These are phyloP conservation scores for Andinoacara biseriatus DNA, from an alignment of 2,113 vertebrate species.

Conservation along the genomic window DNA sequence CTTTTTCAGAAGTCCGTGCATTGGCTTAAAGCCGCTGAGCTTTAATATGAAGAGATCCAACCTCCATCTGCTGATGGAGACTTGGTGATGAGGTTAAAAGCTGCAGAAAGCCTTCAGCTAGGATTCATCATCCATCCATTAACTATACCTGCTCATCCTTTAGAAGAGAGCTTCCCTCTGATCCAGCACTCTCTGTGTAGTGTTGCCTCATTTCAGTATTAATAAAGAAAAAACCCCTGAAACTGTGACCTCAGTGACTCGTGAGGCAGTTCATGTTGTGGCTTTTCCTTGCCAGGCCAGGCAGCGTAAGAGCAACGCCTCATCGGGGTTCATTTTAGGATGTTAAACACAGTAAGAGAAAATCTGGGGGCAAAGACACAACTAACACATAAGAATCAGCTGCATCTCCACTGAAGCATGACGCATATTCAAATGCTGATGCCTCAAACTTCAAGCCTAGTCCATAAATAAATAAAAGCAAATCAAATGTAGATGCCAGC, in stretches of 20 bases:
- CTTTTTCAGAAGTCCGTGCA: background rate
- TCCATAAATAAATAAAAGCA: background rate
- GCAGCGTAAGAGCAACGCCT: background rate
- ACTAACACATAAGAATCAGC: background rate
- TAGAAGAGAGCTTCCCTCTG: background rate
- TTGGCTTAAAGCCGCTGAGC: background rate
- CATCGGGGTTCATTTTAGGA: rapidly evolving
- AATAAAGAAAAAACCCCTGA: background rate
- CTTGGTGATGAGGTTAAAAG: background rate
- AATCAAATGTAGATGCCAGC: background rate
- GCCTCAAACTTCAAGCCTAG: background rate
- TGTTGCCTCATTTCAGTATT: background rate
- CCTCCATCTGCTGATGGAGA: slow-evolving; percentile 9
- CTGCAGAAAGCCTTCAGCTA: background rate
- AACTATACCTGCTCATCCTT: slow-evolving; percentile 6
- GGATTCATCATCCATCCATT: background rate
- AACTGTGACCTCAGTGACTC: rapidly evolving
- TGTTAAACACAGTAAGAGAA: background rate
- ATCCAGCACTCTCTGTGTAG: background rate
- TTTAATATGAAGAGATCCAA: background rate
- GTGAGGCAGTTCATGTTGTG: rapidly evolving
- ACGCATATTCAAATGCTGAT: background rate
- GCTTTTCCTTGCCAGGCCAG: background rate
- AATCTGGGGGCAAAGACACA: background rate
- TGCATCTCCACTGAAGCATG: background rate